Conservation (phyloP, 2,888 invertebrate species). For the Habrosyne pyritoides region DNA sequence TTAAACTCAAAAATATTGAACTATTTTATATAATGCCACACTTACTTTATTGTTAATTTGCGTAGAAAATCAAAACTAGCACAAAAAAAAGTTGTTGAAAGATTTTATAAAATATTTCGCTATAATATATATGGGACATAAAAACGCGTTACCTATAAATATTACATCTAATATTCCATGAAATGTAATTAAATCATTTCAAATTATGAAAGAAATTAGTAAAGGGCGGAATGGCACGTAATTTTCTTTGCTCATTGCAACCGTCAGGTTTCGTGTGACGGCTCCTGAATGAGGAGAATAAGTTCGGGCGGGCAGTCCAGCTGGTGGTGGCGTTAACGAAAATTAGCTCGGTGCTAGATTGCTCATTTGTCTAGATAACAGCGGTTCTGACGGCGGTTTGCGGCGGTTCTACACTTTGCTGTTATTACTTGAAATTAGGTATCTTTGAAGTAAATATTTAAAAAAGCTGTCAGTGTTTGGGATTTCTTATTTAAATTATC, state of each 20-base stretch:
- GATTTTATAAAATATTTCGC: too few relatives aligned
- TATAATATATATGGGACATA: conserved; percentile 13
- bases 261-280: conserved; percentile 27
- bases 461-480: too few relatives aligned
- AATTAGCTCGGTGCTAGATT: conserved; percentile 37
- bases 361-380: conserved; percentile 23
- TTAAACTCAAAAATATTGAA: too few relatives aligned
- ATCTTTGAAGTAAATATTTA: not conserved
- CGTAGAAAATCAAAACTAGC: too few relatives aligned
- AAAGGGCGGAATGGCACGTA: conserved; percentile 16
- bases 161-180: too few relatives aligned
- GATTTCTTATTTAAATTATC: too few relatives aligned
- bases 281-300: conserved; percentile 33
- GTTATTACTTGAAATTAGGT: not conserved
- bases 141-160: too few relatives aligned
- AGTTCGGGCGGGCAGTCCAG: conserved; percentile 15
- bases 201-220: conserved; percentile 13
- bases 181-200: not conserved
- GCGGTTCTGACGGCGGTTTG: not conserved
- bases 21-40: too few relatives aligned
- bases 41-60: too few relatives aligned
- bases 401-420: not conserved
- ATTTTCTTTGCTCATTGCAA: conserved; percentile 22
- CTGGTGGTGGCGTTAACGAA: conserved; percentile 46
- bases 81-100: too few relatives aligned